These are phyloP conservation scores for Teleogryllus occipitalis DNA, from an alignment of 1,140 invertebrate species.

Conservation along the genomic window DNA sequence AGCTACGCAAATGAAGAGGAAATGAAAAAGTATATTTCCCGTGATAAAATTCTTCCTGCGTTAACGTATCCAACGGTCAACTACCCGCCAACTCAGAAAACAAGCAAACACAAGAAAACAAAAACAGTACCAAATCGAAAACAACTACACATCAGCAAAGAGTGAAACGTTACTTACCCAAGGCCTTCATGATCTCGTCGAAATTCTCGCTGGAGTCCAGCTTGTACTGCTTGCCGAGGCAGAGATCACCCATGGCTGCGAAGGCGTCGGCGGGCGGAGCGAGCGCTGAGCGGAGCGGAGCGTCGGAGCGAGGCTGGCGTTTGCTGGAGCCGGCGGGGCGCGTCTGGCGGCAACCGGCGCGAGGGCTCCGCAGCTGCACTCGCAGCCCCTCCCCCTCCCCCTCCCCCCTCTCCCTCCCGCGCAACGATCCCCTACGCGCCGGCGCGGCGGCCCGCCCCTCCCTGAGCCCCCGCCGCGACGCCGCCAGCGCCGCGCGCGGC, in stretches of 20 bases:
- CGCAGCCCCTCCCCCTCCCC: background rate
- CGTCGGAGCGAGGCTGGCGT: background rate
- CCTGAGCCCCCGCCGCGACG: no score
- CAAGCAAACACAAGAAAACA: background rate
- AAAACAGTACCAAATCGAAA: background rate
- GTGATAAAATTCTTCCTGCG: no score
- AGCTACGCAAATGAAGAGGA: no score
- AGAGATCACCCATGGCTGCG: slow-evolving; percentile 28
- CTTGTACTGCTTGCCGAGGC: slow-evolving; percentile 65
- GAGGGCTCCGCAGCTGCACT: background rate
- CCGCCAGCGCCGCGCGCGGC: no score
- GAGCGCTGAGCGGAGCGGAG: background rate
- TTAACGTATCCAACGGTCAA: no score
- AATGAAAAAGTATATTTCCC: no score
- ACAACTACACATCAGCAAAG: background rate
- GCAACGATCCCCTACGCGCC: no score
- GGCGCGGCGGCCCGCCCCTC: no score
- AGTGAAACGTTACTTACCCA: slow-evolving; percentile 52
- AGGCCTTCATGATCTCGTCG: slow-evolving; percentile 76
- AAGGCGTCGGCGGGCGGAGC: background rate
- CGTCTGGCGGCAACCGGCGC: background rate
- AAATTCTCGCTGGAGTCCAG: slow-evolving; percentile 69
- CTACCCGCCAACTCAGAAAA: no score
- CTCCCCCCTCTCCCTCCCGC: background rate
- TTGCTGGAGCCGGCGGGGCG: background rate